Conservation (phyloP, 2,113 vertebrate species). For the Psettodes erumei region DNA sequence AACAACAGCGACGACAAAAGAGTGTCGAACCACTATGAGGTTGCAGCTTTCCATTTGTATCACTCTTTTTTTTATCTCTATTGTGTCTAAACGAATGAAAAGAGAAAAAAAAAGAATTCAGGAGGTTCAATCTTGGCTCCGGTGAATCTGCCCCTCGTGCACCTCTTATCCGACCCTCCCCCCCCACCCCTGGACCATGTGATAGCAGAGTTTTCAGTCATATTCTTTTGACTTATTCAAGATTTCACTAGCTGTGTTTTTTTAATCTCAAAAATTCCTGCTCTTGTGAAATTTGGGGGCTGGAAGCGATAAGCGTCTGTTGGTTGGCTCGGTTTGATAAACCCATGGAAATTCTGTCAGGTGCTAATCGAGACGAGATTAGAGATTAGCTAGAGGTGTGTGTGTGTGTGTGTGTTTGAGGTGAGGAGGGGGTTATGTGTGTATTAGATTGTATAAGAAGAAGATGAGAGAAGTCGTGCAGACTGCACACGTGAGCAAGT, state of each 20-base stretch:
- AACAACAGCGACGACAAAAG: background rate
- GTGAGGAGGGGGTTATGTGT: constrained; percentile 42
- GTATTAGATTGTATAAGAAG: constrained; percentile 42
- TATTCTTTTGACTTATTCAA: constrained; percentile 83
- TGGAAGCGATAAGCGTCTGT: constrained; percentile 81
- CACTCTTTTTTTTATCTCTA: constrained; percentile 60
- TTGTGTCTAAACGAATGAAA: constrained; percentile 47
- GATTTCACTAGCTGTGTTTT: constrained; percentile 78
- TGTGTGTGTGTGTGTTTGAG: constrained; percentile 34
- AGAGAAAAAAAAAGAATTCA: constrained; percentile 41
- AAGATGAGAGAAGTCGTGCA: constrained; percentile 35
- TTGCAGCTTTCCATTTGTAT: constrained; percentile 32
- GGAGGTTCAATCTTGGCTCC: constrained; percentile 48
- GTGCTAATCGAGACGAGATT: constrained; percentile 87
- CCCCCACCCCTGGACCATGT: constrained; percentile 31
- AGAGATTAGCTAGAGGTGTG: constrained; percentile 77
- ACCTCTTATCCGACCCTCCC: constrained; percentile 63
- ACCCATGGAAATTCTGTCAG: constrained; percentile 88
- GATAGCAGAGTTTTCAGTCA: constrained; percentile 75
- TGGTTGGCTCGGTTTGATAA: constrained; percentile 84
- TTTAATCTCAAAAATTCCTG: constrained; percentile 84
- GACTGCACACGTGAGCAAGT: constrained; percentile 26
- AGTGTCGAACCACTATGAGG: constrained; percentile 17
- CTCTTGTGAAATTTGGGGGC: constrained; percentile 85
- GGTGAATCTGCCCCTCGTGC: constrained; percentile 58